Conservation (phyloP, 2,113 vertebrate genomes). For the Actenoides hombroni region DNA sequence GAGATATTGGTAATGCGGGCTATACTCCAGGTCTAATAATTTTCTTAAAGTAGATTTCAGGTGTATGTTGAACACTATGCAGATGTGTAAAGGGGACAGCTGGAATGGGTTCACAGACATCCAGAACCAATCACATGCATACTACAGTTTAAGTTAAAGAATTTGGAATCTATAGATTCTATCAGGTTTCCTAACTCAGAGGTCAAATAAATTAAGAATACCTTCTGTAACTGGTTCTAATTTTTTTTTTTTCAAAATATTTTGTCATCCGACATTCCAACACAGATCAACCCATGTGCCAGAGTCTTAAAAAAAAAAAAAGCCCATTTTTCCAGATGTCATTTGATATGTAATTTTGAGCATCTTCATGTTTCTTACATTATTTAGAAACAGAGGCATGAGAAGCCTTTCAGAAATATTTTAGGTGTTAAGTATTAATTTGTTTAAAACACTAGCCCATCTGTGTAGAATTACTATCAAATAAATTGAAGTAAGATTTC, state of each 20-base stretch:
- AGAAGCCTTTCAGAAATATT: neutral
- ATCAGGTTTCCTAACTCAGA: neutral
- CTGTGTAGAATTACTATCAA: neutral
- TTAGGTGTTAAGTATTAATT: neutral
- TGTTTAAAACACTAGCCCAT: neutral
- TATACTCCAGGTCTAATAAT: neutral
- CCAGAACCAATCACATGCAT: neutral
- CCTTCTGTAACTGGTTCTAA: neutral
- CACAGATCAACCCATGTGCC: neutral
- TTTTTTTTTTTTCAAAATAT: neutral
- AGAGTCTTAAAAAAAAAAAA: neutral
- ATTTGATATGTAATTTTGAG: neutral
- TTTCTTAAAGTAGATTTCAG: neutral
- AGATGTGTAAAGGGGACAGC: neutral
- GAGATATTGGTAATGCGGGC: neutral
- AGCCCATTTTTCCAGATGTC: neutral
- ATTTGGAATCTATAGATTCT: neutral
- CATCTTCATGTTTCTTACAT: neutral
- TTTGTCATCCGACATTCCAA: neutral
- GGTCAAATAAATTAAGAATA: neutral
- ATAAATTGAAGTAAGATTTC: neutral
- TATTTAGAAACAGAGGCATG: neutral
- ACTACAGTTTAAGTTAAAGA: neutral
- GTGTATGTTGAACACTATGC: neutral
- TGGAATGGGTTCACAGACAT: neutral